Evolutionary conservation across 92 coral and sea anemone species (phyloP), one percentile per base, ranked within the genome.

Genomic region (Umimayanthus chanpuru): DNA sequence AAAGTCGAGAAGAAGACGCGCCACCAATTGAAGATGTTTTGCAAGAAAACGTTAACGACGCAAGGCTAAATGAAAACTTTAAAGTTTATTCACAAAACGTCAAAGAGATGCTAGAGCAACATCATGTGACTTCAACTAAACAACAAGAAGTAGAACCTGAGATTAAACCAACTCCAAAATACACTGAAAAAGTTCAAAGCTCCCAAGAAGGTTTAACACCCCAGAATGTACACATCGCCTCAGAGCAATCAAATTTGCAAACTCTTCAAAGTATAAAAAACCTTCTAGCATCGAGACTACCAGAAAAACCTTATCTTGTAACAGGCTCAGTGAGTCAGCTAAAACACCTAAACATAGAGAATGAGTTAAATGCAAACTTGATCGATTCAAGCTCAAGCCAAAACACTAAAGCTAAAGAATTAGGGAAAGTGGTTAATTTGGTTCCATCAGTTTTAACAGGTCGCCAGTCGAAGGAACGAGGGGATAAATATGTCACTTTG

Each of bases 401-500:
- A 36, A 75, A 40, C 21, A 36, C n/a, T 61, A 75, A 71, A 83
- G 26, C 4, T 16, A 50, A 83, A 70, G 16, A 2, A 8, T 29
- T 4, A 15, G 87, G 61, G 5, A 30, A 26, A 47, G 87, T n/a
- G 26, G 29, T 6, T 20, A n/a, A 75, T 8, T 75, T 43, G 26
- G 9, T 23, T 80, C 26, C 70, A 30, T 80, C 47, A 9, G 72
- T 30, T 80, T 61, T n/a, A 32, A 29, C 47, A 14, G 71, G 44
- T 84, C 29, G 2, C n/a, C 49, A 85, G 6, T 77, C 74, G 81
- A 65, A 29, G 28, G 78, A 70, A 7, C 6, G 79, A 11, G 32
- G 55, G 30, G 85, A 76, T 47, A 89, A 87, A 36, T 93, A 32
- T 65, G 94, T 95, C 38, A 91, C 91, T 30, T 68, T 95, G 3